Evolutionary conservation across 2,113 vertebrate genomes (phyloP).

Genomic region (Rhinoderma darwinii): DNA sequence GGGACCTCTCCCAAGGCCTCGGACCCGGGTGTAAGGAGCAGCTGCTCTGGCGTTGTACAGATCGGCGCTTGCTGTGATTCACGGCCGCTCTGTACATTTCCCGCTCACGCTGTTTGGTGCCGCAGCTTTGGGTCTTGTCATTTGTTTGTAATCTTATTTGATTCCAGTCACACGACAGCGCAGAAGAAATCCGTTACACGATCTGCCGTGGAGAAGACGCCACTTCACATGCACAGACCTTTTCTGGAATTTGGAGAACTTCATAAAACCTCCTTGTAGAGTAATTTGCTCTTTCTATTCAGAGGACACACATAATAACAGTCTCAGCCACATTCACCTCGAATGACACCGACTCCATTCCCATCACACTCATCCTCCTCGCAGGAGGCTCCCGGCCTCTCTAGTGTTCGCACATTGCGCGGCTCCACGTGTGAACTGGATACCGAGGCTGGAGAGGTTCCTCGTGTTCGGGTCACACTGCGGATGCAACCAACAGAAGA

Average conservation of each 20-base stretch:
- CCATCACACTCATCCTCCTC: not conserved
- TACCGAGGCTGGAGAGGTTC: not conserved
- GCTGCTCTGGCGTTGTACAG: not conserved
- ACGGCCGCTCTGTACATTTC: too few species aligned
- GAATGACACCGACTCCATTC: not conserved
- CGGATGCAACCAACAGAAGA: not conserved
- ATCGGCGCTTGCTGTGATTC: not conserved
- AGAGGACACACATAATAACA: not conserved
- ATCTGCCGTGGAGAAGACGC: not conserved
- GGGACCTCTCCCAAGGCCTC: not conserved
- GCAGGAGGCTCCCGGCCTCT: not conserved
- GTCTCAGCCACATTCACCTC: not conserved
- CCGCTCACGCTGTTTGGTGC: not conserved
- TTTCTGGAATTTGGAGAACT: not conserved
- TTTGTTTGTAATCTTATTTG: not conserved
- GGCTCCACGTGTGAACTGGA: not conserved
- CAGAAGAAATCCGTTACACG: not conserved
- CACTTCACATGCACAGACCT: not conserved
- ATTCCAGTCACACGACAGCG: slow-evolving; percentile 14
- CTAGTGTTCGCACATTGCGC: not conserved
- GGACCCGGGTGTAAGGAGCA: not conserved
- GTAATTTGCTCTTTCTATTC: slow-evolving; percentile 2
- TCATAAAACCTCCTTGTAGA: not conserved
- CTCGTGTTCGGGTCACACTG: not conserved
- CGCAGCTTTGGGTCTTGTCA: not conserved